Percentiles rank a stretch among this genome's conserved stretches.
phyloP scores from a whole-genome alignment of 2,888 invertebrate genomes.

The Sylvicola cinctus region DNA sequence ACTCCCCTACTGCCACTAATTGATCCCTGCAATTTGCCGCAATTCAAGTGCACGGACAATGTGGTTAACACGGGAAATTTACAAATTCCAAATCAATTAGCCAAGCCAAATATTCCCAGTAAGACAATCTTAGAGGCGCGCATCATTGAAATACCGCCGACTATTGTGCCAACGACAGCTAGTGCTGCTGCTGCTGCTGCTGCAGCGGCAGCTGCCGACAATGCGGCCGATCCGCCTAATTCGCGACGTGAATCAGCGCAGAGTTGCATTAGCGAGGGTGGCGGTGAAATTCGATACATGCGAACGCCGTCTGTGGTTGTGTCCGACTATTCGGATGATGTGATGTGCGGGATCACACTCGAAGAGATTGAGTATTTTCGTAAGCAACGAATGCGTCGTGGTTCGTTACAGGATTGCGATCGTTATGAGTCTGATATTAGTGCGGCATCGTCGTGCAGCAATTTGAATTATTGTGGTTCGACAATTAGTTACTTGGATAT shows the following conservation, averaged over 20 bases:
- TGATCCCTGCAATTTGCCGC: slow-evolving; percentile 21
- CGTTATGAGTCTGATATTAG: slow-evolving; percentile 31
- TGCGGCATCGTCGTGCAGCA: slow-evolving; percentile 35
- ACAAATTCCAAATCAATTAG: slow-evolving; percentile 5
- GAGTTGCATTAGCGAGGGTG: slow-evolving; percentile 24
- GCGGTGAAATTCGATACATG: slow-evolving; percentile 37
- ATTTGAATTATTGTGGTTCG: slow-evolving; percentile 34
- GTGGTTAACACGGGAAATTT: slow-evolving; percentile 5
- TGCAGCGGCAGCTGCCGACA: slow-evolving; percentile 20
- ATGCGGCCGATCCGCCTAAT: slow-evolving; percentile 16
- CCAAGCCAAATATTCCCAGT: slow-evolving; percentile 11
- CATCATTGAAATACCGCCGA: slow-evolving; percentile 27
- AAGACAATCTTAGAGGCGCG: slow-evolving; percentile 35
- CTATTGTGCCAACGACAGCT: background rate
- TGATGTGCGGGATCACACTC: slow-evolving; percentile 31
- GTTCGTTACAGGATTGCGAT: slow-evolving; percentile 12
- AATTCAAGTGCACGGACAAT: slow-evolving; percentile 12
- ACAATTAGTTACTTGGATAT: slow-evolving; percentile 32
- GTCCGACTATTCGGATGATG: slow-evolving; percentile 66
- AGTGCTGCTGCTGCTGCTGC: too few species aligned
- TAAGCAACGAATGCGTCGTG: slow-evolving; percentile 23
- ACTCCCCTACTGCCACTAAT: slow-evolving; percentile 22
- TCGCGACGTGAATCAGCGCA: slow-evolving; percentile 28
- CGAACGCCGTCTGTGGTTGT: slow-evolving; percentile 73
- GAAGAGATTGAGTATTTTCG: slow-evolving; percentile 38